Conservation (phyloP, 2,888 invertebrate species). For the Hypolimnas misippus region DNA sequence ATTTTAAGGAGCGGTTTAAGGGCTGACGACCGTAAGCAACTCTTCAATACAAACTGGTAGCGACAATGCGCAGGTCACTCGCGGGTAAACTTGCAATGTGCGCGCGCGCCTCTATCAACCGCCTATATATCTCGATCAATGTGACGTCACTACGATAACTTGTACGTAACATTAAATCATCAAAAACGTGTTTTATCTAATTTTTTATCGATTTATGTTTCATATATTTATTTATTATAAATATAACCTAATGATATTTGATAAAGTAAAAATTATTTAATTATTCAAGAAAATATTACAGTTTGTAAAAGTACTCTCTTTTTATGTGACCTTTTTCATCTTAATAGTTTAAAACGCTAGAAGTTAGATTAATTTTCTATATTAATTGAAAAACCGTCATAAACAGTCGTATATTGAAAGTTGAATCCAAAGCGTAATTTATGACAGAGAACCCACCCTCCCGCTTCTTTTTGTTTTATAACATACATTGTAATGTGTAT, state of each 20-base stretch:
- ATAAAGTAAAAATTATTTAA: no score
- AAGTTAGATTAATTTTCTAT: no score
- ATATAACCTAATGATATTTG: no score
- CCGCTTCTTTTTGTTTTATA: slow-evolving; percentile 21
- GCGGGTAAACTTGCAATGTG: slow-evolving; percentile 63
- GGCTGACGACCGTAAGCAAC: slow-evolving; percentile 46
- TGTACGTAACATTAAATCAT: slow-evolving; percentile 50
- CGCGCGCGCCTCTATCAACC: slow-evolving; percentile 68
- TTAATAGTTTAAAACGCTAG: no score
- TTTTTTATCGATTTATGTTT: slow-evolving; percentile 9
- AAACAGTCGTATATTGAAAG: not conserved
- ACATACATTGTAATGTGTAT: slow-evolving; percentile 11
- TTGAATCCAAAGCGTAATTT: slow-evolving; percentile 19
- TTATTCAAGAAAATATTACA: no score
- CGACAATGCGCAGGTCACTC: slow-evolving; percentile 64
- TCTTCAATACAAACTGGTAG: slow-evolving; percentile 56
- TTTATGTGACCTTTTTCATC: no score
- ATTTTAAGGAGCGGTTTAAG: slow-evolving; percentile 3
- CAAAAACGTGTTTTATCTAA: slow-evolving; percentile 56
- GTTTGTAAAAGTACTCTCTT: no score
- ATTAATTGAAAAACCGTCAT: no score
- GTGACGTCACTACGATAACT: slow-evolving; percentile 68
- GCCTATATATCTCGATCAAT: slow-evolving; percentile 67
- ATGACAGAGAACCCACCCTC: slow-evolving; percentile 11
- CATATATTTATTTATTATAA: no score